A percentile compares a stretch with the other conserved stretches of the same genome.
These are phyloP conservation scores for Leptogaster cylindrica DNA, from an alignment of 2,888 invertebrate genomes.

Conservation along the genomic window DNA sequence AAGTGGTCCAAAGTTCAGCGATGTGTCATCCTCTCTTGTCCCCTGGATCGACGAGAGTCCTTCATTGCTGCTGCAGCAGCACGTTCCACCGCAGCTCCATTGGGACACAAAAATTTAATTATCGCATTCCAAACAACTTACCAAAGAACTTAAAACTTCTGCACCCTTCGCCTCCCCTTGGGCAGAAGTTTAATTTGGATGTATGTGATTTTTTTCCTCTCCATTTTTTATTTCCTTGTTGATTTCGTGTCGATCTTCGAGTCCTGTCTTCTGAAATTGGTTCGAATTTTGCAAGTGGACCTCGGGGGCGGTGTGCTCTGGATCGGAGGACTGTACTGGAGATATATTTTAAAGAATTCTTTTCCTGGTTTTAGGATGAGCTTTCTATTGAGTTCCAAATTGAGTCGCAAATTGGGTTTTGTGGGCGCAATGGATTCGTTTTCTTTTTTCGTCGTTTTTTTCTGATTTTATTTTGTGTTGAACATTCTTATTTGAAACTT, in stretches of 20 bases:
- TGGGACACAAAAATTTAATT: constrained; percentile 33
- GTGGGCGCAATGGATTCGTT: no score
- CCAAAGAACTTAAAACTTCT: constrained; percentile 15
- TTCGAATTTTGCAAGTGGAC: not conserved
- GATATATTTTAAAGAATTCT: constrained; percentile 29
- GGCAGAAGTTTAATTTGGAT: constrained; percentile 34
- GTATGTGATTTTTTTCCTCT: not conserved
- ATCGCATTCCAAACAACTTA: constrained; percentile 33
- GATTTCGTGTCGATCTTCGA: constrained; percentile 29
- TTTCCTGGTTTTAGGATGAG: constrained; percentile 14
- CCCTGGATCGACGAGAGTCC: constrained; percentile 11
- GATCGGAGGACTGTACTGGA: not conserved
- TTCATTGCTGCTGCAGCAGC: constrained; percentile 38
- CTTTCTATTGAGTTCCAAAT: constrained; percentile 31
- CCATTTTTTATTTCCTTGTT: constrained; percentile 26
- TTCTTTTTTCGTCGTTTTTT: no score
- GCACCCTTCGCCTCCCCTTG: no score
- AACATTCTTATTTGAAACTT: no score
- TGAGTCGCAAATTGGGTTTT: constrained; percentile 31
- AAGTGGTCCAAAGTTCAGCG: not conserved
- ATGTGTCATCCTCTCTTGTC: not conserved
- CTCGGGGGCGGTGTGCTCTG: not conserved
- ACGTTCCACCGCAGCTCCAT: constrained; percentile 14
- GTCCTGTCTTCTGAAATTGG: constrained; percentile 1
- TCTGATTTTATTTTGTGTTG: no score